Base-by-base conservation (phyloP, 2,113 vertebrate genomes). In the Haliaeetus leucogaster region DNA sequence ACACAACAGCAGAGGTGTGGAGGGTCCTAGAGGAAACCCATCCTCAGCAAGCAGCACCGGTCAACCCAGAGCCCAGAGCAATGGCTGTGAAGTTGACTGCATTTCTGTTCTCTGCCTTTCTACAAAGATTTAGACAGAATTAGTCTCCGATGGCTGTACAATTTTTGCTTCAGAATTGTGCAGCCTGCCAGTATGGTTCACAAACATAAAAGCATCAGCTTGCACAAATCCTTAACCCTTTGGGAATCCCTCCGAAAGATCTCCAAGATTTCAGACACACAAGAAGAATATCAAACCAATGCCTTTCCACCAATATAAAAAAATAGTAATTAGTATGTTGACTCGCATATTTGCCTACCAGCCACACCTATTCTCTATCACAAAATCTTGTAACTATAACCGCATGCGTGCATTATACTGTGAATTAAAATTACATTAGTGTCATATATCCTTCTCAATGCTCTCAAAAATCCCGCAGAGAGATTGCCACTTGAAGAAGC, bases 321-420 rank as follows among this genome's bases (percentile, higher is more conserved):
- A 11, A 3, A 1, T 1, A 20, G 38, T 4, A 38, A 65, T 29
- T 18, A 38, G 16, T 18, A 66, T 4, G 20, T 29, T 5, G 70
- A 19, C 56, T 52, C 2, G 1, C 5, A 0, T 43, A 55, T 62
- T 86, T 43, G 13, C 65, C 34, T 21, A 32, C 52, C 53, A n/a
- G 56, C 50, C 58, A 25, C 59, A 32, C 10, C 32, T 27, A 43
- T 15, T 20, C 21, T 13, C 43, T 9, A 26, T 34, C 77, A 47
- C 13, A 47, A 62, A 38, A 36, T 47, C 66, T 14, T 26, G 8
- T 2, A 19, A 36, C 32, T 17, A 7, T 11, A 77, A 56, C 42
- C 2, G 1, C 20, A 4, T 1, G 10, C 0, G 4, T 55, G 59
- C 32, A 15, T 40, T 40, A 38, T 3, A 25, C n/a, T 4, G 0